Percentiles rank a stretch among this genome's conserved stretches.
Conservation (phyloP, 2,113 vertebrate species). For the Heloderma charlesbogerti region DNA sequence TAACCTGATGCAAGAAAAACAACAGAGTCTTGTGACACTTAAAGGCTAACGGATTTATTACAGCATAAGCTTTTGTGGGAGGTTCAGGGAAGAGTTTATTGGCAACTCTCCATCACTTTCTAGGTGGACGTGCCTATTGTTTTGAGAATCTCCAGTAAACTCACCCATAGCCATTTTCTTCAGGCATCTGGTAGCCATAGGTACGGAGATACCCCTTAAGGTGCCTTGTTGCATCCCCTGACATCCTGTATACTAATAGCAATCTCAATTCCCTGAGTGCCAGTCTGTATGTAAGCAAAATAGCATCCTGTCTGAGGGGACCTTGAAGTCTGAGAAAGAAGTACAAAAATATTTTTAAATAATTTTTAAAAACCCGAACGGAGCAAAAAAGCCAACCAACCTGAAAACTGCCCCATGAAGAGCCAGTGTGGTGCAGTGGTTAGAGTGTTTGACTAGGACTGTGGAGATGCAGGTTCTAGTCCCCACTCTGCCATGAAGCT, state of each 20-base stretch:
- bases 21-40: no score
- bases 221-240: background rate
- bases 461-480: no score
- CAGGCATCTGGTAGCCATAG: background rate
- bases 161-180: background rate
- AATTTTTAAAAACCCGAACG: no score
- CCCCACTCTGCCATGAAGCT: no score
- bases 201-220: background rate
- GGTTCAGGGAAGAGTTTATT: background rate
- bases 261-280: no score
- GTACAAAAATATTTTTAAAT: no score
- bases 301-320: background rate
- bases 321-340: background rate
- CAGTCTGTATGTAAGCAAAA: background rate
- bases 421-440: no score
- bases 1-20: no score
- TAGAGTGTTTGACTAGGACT: no score
- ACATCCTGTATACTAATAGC: no score
- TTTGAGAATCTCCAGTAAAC: background rate
- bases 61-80: background rate
- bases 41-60: background rate
- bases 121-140: background rate
- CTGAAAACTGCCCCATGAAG: no score
- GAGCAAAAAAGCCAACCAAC: no score
- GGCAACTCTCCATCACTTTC: background rate